These are phyloP conservation scores for Calycopis cecrops DNA, from an alignment of 1,140 invertebrate genomes.

Conservation along the genomic window DNA sequence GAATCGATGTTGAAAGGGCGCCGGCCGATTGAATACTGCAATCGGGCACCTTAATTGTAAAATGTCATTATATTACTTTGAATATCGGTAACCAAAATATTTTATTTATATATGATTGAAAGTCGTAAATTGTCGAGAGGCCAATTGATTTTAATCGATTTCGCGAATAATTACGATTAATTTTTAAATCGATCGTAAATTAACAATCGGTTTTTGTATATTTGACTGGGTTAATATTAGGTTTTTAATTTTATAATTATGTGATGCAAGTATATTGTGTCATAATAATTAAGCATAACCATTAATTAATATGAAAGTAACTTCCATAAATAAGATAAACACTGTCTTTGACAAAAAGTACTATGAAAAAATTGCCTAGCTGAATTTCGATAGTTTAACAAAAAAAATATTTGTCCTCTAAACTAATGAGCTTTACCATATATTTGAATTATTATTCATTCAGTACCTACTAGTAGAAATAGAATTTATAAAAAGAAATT, in stretches of 20 bases:
- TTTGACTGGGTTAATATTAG: slow-evolving; percentile 1
- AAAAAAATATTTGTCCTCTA: no score
- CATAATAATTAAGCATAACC: no score
- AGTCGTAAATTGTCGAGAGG: slow-evolving; percentile 30
- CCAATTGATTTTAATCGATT: slow-evolving; percentile 33
- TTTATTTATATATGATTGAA: slow-evolving; percentile 35
- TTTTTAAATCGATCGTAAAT: slow-evolving; percentile 23
- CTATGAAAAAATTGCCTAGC: no score
- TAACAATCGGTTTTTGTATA: not conserved
- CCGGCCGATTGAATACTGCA: slow-evolving; percentile 40
- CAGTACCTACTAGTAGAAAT: no score
- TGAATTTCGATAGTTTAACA: no score
- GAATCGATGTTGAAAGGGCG: slow-evolving; percentile 32
- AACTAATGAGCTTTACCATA: no score
- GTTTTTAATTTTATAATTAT: not conserved
- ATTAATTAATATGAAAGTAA: no score
- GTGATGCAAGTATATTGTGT: not conserved
- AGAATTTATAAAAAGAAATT: no score
- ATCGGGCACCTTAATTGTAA: slow-evolving; percentile 37
- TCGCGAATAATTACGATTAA: slow-evolving; percentile 29
- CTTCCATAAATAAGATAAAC: no score
- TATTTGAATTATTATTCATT: no score
- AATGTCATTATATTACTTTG: slow-evolving; percentile 20
- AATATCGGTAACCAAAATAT: slow-evolving; percentile 27
- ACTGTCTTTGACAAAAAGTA: no score